phyloP scores from a whole-genome alignment of 2,113 vertebrate species.

The Mystacornis crossleyi region DNA sequence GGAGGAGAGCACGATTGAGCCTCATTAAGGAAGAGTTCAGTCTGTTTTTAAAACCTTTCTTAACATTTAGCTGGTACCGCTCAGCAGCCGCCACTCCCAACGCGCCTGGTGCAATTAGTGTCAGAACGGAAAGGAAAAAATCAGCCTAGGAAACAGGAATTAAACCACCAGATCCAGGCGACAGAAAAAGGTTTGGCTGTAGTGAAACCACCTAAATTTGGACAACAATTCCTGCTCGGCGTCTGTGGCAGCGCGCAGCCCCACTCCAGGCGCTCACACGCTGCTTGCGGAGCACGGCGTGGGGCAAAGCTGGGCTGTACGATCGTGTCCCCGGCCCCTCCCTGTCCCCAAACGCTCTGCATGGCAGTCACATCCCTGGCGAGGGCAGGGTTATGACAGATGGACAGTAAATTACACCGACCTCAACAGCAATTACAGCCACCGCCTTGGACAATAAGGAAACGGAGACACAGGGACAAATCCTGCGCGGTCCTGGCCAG shows the following conservation, averaged over 20 bases:
- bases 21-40: conserved; percentile 80
- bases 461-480: conserved; percentile 46
- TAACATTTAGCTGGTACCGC: conserved; percentile 79
- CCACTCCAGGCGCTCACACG: background rate
- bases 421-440: conserved; percentile 89
- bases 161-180: conserved; percentile 62
- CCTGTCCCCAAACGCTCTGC: conserved; percentile 60
- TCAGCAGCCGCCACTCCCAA: conserved; percentile 72
- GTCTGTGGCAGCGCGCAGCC: background rate
- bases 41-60: conserved; percentile 81
- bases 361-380: conserved; percentile 84
- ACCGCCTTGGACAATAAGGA: conserved; percentile 85
- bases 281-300: background rate
- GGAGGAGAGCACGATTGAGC: conserved; percentile 74
- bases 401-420: conserved; percentile 85
- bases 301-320: conserved; percentile 8
- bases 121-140: conserved; percentile 72
- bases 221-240: conserved; percentile 57
- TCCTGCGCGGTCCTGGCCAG: background rate
- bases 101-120: conserved; percentile 76
- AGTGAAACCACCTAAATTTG: conserved; percentile 47
- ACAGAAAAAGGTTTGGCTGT: conserved; percentile 7
- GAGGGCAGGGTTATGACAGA: conserved; percentile 82
- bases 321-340: conserved; percentile 2
- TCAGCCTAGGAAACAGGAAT: conserved; percentile 73